Conservation (phyloP, 1,140 invertebrate species). For the Samia ricini region DNA sequence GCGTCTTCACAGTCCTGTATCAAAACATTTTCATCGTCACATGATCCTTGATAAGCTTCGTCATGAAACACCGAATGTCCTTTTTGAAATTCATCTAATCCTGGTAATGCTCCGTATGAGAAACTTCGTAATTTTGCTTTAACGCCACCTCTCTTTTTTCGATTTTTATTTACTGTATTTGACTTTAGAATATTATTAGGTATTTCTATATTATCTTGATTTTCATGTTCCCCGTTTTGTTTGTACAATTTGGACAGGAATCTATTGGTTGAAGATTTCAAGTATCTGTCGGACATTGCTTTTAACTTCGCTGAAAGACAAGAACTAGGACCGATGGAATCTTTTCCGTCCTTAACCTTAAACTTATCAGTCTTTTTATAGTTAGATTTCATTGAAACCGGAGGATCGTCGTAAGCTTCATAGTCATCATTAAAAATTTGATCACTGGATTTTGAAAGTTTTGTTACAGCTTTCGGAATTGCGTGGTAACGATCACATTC, state of each 20-base stretch:
- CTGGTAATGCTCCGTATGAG: conserved; percentile 86
- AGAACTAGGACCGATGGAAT: conserved; percentile 76
- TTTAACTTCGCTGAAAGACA: conserved; percentile 84
- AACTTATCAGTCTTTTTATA: conserved; percentile 72
- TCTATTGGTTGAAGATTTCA: conserved; percentile 83
- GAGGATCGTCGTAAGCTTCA: conserved; percentile 45
- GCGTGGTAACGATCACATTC: conserved; percentile 70
- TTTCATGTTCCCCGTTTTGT: conserved; percentile 55
- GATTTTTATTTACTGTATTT: conserved; percentile 63
- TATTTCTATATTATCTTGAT: conserved; percentile 37
- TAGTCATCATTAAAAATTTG: conserved; percentile 76
- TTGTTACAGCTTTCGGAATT: conserved; percentile 64
- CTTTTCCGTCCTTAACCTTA: conserved; percentile 70
- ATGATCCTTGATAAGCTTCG: conserved; percentile 69
- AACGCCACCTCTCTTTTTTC: conserved; percentile 71
- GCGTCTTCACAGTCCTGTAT: conserved; percentile 81
- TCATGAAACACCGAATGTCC: conserved; percentile 81
- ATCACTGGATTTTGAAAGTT: conserved; percentile 76
- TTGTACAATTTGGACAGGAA: conserved; percentile 84
- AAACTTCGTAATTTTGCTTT: conserved; percentile 84
- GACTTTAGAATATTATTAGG: conserved; percentile 58
- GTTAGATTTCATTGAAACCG: conserved; percentile 48
- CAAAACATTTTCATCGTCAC: conserved; percentile 80
- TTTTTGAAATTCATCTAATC: conserved; percentile 84
- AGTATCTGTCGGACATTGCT: conserved; percentile 84